Conservation (phyloP, 2,797 vertebrate genomes). For the Buceros bicornis region DNA sequence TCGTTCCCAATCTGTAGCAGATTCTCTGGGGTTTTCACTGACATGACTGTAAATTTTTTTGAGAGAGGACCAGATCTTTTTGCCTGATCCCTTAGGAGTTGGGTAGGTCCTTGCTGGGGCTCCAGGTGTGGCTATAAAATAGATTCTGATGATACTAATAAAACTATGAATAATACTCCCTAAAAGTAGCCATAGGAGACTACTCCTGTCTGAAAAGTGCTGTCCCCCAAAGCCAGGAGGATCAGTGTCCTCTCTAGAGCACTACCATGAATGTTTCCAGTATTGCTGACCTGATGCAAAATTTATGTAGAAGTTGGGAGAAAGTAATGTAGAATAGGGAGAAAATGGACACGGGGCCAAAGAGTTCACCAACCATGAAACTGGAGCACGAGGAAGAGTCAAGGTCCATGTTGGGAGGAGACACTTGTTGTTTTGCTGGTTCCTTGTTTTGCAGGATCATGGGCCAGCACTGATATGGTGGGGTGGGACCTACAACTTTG, state of each 20-base stretch:
- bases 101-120: rapidly evolving
- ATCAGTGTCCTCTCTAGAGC: not conserved
- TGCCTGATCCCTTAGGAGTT: not conserved
- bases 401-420: not conserved
- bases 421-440: not conserved
- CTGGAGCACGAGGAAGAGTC: not conserved
- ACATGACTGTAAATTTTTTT: not conserved
- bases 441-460: not conserved
- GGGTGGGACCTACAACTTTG: not conserved
- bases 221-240: not conserved
- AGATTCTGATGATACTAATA: not conserved
- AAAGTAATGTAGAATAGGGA: not conserved
- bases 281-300: not conserved
- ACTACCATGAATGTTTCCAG: not conserved
- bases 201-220: not conserved
- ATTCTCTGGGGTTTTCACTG: not conserved
- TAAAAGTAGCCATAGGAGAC: rapidly evolving
- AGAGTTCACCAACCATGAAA: not conserved
- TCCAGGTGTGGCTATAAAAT: not conserved
- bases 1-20: not conserved
- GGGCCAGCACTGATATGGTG: not conserved
- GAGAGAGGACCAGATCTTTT: not conserved
- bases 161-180: not conserved
- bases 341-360: not conserved
- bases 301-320: not conserved